Percentiles rank a stretch among this genome's conserved stretches.
phyloP scores from a whole-genome alignment of 2,888 invertebrate genomes.

The Bugula neritina region DNA sequence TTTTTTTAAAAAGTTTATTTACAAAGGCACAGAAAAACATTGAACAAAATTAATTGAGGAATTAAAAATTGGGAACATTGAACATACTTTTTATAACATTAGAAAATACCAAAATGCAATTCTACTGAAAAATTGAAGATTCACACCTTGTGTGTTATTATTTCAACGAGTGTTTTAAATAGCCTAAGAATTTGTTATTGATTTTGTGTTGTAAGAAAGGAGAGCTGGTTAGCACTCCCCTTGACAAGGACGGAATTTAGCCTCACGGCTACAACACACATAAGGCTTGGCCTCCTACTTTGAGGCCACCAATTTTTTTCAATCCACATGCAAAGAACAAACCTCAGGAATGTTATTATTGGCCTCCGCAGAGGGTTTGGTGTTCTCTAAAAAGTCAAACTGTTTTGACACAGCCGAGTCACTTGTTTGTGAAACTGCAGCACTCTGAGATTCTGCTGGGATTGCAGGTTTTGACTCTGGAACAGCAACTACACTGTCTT shows the following conservation, averaged over 20 bases:
- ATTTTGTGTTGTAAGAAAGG: slow-evolving; percentile 30
- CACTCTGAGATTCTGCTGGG: neutral
- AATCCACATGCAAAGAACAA: neutral
- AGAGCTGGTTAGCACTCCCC: slow-evolving; percentile 32
- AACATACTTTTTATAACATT: too few species aligned
- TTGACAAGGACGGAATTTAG: slow-evolving; percentile 32
- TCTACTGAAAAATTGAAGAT: too few species aligned
- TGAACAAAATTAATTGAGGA: too few species aligned
- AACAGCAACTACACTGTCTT: neutral
- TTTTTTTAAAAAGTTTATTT: neutral
- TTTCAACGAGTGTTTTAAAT: too few species aligned
- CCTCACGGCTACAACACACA: slow-evolving; percentile 30
- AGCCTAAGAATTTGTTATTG: neutral
- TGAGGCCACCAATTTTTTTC: slow-evolving; percentile 28
- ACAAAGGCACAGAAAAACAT: neutral
- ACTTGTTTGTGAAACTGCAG: neutral
- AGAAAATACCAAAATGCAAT: too few species aligned
- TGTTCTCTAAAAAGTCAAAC: neutral
- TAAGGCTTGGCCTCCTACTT: slow-evolving; percentile 29
- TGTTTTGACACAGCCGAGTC: neutral
- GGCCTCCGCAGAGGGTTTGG: neutral
- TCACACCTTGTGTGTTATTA: too few species aligned
- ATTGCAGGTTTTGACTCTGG: neutral
- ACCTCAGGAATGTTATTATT: slow-evolving; percentile 26
- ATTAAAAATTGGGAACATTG: too few species aligned